Evolutionary conservation across 2,113 vertebrate genomes (phyloP).

Genomic region (Barnardius zonarius): DNA sequence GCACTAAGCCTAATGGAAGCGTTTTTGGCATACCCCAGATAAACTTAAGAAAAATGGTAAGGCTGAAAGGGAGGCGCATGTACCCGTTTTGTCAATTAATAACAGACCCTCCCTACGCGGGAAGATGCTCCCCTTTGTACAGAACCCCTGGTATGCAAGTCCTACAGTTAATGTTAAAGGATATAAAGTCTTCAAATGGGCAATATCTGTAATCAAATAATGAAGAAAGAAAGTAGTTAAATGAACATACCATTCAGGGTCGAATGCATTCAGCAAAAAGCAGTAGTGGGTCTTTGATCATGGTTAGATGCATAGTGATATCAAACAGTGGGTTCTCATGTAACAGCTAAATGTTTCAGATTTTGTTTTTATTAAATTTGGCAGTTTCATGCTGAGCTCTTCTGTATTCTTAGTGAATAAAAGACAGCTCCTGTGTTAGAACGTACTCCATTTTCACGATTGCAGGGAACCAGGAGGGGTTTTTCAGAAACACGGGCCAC

Average conservation of each 20-base stretch:
- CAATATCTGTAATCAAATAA: slow-evolving; percentile 79
- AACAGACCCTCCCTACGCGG: slow-evolving; percentile 44
- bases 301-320: slow-evolving; percentile 77
- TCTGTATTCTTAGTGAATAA: slow-evolving; percentile 76
- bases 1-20: not conserved
- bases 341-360: slow-evolving; percentile 80
- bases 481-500: slow-evolving; percentile 73
- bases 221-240: slow-evolving; percentile 72
- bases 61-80: not conserved
- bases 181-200: slow-evolving; percentile 66
- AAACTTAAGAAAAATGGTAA: slow-evolving; percentile 8
- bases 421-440: slow-evolving; percentile 74
- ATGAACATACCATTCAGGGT: slow-evolving; percentile 74
- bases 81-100: slow-evolving; percentile 27
- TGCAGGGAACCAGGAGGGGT: slow-evolving; percentile 69
- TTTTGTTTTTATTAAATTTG: slow-evolving; percentile 83
- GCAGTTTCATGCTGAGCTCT: slow-evolving; percentile 82
- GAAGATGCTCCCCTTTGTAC: slow-evolving; percentile 53
- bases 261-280: slow-evolving; percentile 71
- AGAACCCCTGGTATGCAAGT: slow-evolving; percentile 63
- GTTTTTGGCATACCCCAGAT: slow-evolving; percentile 37
- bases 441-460: slow-evolving; percentile 72
- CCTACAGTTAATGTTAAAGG: slow-evolving; percentile 72
- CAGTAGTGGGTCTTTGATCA: slow-evolving; percentile 81
- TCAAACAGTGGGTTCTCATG: slow-evolving; percentile 79